Conservation (phyloP, 2,113 vertebrate genomes). For the Nipponia nippon region DNA sequence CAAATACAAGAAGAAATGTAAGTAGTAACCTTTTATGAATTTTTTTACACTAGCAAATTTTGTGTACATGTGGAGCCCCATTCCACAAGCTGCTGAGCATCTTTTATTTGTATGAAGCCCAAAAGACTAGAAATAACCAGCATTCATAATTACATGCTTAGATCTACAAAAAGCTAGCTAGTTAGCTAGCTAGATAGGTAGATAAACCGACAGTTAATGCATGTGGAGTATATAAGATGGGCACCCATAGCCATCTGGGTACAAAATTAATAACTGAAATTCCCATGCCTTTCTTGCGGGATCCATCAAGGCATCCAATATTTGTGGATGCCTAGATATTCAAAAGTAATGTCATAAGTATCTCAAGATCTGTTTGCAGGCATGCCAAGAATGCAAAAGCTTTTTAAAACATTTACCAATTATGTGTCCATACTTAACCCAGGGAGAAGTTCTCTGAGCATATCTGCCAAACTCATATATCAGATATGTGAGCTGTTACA, state of each 20-base stretch:
- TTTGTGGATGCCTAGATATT: neutral
- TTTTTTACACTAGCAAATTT: neutral
- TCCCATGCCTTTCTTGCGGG: neutral
- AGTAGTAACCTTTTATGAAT: neutral
- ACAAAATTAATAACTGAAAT: neutral
- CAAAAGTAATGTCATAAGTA: neutral
- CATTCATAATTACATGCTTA: neutral
- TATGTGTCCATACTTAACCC: neutral
- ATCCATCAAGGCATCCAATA: neutral
- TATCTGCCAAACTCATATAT: neutral
- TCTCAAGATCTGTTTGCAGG: neutral
- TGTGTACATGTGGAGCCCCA: fast-evolving
- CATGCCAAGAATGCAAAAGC: neutral
- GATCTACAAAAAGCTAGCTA: neutral
- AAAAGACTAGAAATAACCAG: neutral
- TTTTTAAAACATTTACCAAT: neutral
- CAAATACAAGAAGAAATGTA: neutral
- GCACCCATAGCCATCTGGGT: neutral
- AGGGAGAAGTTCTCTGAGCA: neutral
- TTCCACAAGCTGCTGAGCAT: neutral
- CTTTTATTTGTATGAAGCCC: neutral
- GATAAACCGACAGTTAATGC: neutral
- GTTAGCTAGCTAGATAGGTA: fast-evolving
- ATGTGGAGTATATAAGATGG: neutral
- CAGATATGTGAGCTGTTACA: neutral